phyloP scores from a whole-genome alignment of 2,113 vertebrate genomes.

The Cervus canadensis region DNA sequence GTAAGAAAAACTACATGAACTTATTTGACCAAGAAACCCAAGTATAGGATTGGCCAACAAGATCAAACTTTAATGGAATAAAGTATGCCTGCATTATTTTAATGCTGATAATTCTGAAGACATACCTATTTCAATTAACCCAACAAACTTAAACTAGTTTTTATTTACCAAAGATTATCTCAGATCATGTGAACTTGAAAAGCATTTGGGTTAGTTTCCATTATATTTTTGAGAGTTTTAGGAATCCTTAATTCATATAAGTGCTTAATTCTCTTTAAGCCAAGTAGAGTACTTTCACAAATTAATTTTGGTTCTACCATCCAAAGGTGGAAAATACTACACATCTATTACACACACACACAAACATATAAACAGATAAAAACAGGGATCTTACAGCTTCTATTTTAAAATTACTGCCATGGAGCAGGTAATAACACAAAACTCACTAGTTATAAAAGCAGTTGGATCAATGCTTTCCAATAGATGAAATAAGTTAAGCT shows the following conservation, averaged over 20 bases:
- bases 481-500: not conserved
- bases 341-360: not conserved
- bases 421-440: not conserved
- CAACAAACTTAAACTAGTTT: not conserved
- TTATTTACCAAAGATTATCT: not conserved
- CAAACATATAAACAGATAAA: not conserved
- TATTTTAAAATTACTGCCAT: not conserved
- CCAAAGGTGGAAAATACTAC: not conserved
- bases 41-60: not conserved
- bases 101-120: not conserved
- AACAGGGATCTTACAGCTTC: not conserved
- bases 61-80: not conserved
- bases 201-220: not conserved
- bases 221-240: not conserved
- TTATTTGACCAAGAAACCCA: not conserved
- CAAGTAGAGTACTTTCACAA: not conserved
- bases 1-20: not conserved
- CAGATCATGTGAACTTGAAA: not conserved
- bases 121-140: not conserved
- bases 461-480: not conserved
- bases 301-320: not conserved
- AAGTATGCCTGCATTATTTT: not conserved
- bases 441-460: not conserved
- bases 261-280: not conserved
- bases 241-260: not conserved